Evolutionary conservation across 2,797 vertebrate genomes (phyloP).

Genomic region (Esox lucius): DNA sequence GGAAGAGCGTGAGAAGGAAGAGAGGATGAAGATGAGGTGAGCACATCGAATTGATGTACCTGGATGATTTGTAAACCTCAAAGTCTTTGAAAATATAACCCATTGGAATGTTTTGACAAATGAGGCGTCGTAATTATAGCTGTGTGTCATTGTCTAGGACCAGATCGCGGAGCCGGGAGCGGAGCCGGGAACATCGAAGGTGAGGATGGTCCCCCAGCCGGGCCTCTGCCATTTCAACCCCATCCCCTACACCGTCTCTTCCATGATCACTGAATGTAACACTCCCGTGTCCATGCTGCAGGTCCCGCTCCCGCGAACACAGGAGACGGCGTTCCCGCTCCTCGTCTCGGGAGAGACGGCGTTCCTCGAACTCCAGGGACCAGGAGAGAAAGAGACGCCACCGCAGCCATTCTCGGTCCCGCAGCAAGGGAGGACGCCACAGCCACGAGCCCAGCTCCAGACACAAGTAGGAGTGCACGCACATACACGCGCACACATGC

Average conservation of each 20-base stretch:
- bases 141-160: slow-evolving; percentile 72
- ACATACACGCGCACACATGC: background rate
- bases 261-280: background rate
- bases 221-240: background rate
- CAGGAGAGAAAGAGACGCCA: slow-evolving; percentile 74
- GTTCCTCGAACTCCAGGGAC: slow-evolving; percentile 80
- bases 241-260: background rate
- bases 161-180: slow-evolving; percentile 88
- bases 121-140: background rate
- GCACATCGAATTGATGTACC: slow-evolving; percentile 16
- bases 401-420: slow-evolving; percentile 86
- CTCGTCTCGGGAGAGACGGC: slow-evolving; percentile 65
- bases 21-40: slow-evolving; percentile 81
- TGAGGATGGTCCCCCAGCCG: slow-evolving; percentile 47
- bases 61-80: background rate
- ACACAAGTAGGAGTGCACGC: background rate
- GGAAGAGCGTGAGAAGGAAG: slow-evolving; percentile 91
- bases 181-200: slow-evolving; percentile 89
- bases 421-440: slow-evolving; percentile 84
- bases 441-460: slow-evolving; percentile 65
- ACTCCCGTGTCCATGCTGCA: slow-evolving; percentile 35
- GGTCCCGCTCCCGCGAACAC: slow-evolving; percentile 88
- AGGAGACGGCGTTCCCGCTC: slow-evolving; percentile 79
- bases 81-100: background rate
- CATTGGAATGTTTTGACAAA: background rate